phyloP scores from a whole-genome alignment of 1,140 invertebrate genomes.

The Ericerus pela region DNA sequence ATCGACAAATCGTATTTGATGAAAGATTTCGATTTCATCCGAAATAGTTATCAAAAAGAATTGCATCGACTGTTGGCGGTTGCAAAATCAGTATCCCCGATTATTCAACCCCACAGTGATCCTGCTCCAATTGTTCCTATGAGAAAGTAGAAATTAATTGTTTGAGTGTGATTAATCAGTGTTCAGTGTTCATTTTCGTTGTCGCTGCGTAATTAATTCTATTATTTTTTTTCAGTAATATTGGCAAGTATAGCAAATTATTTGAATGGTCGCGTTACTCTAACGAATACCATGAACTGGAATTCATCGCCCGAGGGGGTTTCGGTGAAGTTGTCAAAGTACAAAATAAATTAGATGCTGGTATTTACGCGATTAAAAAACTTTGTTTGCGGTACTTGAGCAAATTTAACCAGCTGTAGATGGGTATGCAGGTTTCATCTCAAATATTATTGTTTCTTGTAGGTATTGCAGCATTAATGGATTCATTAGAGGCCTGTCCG shows the following conservation, averaged over 20 bases:
- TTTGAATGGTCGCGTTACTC: constrained; percentile 47
- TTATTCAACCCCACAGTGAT: background rate
- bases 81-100: constrained; percentile 27
- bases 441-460: background rate
- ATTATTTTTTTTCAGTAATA: constrained; percentile 6
- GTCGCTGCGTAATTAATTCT: constrained; percentile 5
- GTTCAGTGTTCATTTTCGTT: background rate
- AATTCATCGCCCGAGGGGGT: constrained; percentile 55
- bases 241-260: constrained; percentile 9
- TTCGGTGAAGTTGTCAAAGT: constrained; percentile 51
- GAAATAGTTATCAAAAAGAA: constrained; percentile 44
- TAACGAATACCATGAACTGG: constrained; percentile 57
- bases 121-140: background rate
- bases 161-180: background rate
- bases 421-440: too few relatives aligned
- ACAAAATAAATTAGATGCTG: constrained; percentile 52
- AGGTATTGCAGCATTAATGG: constrained; percentile 31
- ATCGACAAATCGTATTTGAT: constrained; percentile 48
- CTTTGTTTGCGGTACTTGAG: constrained; percentile 42
- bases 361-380: constrained; percentile 68
- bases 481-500: constrained; percentile 45
- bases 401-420: too few relatives aligned
- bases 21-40: constrained; percentile 46
- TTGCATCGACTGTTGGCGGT: constrained; percentile 42
- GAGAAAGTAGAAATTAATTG: constrained; percentile 7